Base-by-base conservation (phyloP, 2,888 invertebrate species). In the Clanis bilineata region DNA sequence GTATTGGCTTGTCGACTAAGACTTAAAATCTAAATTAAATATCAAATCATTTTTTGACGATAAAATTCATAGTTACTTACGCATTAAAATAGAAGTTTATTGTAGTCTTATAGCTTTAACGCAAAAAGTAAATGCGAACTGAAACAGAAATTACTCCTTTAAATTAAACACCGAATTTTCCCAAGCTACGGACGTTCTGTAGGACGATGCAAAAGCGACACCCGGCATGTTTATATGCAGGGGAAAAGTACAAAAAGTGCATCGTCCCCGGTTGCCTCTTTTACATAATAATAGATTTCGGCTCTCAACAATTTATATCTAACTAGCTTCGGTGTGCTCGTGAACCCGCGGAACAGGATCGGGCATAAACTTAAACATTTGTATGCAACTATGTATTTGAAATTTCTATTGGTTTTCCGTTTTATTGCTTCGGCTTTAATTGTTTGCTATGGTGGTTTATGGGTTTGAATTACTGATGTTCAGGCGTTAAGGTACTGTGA, bases 261-360 rank as follows among this genome's bases (percentile, higher is more conserved):
- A 83, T 62, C 74, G 67, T 71, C 71, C 78, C 72, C 73, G 73
- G 70, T 74, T 73, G 76, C 78, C 85, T 87, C 74, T 83, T 88
- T 88, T 86, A 82, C 88, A 88, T 88, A 88, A 86, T 88, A 88
- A 86, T 87, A 85, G 85, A 84, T 85, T 85, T 81, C 73, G 79
- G 79, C 76, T 77, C 65, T 67, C 71, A 74, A 71, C 77, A 79
- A 82, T 86, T 85, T 86, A 86, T 83, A 77, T 72, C 79, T 79
- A 82, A 81, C 79, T 74, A 78, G 78, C 68, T 66, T 51, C 63
- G 64, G 60, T 61, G 59, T 38, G 61, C 62, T 66, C 61, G 67
- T 51, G 68, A 67, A 72, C 62, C 59, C 63, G 51, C 39, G 38
- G 36, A 58, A 39, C 58, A 51, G 47, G 23, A 38, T 9, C 7